Base-by-base conservation (phyloP, 2,113 vertebrate genomes). In the Tenebrosternarchus preto region DNA sequence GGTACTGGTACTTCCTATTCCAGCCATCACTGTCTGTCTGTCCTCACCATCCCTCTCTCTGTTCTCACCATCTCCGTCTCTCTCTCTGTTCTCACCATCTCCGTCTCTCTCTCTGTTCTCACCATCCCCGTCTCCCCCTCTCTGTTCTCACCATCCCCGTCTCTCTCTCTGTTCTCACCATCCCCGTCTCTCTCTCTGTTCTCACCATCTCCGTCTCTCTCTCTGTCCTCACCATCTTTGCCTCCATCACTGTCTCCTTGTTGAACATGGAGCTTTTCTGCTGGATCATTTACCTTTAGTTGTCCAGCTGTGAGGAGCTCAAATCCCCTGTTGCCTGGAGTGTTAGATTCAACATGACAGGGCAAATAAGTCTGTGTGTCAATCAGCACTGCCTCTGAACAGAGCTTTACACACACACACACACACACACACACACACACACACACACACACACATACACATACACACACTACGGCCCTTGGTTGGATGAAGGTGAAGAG, bases 271-370 rank as follows among this genome's bases (percentile, higher is more conserved):
- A 27, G 53, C 27, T 53, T 76, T 83, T 73, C 56, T 61, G 73
- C 66, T 33, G 61, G 80, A 76, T 82, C 73, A 70, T 53, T 69
- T 24, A n/a, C 20, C 29, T 77, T 73, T 71, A 71, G 59, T 3
- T 50, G 43, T 50, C 43, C 11, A 12, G 43, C 43, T 12, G 12
- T 9, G 5, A 50, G 43, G 15, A 12, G 29, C 71, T 59, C 78
- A 76, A 75, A 78, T 85, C 76, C 59, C 77, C 68, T 85, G n/a
- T n/a, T n/a, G n/a, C n/a, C n/a, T 67, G 71, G 72, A 73, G 53
- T 67, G 46, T 81, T 81, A 67, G 31, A 84, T 77, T 60, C 70
- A 69, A 68, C 73, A 76, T 80, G 80, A 74, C 80, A 78, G 64
- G 64, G 36, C 76, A 75, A 69, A 82, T 59, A 55, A 79, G 66